These are phyloP conservation scores for Aporophyla lueneburgensis DNA, from an alignment of 2,888 invertebrate species.

Conservation along the genomic window DNA sequence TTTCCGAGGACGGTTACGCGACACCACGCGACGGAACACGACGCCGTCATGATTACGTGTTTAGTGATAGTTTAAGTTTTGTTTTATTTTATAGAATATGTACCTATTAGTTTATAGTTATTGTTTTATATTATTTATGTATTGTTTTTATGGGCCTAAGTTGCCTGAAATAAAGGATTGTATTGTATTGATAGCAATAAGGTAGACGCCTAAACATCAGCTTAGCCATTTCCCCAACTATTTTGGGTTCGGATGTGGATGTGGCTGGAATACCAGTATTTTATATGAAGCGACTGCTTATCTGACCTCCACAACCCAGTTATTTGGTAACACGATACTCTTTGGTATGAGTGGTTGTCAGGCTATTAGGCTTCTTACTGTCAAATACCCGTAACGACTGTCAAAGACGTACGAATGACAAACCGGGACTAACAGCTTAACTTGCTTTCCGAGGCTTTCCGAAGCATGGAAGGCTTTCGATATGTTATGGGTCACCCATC, in stretches of 20 bases:
- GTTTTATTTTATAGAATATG: no score
- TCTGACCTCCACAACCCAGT: not conserved
- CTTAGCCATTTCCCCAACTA: not conserved
- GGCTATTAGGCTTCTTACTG: not conserved
- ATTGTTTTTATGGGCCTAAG: no score
- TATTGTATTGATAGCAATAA: not conserved
- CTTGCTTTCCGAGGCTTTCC: not conserved
- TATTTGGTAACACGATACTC: not conserved
- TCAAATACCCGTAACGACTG: no score
- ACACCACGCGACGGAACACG: no score
- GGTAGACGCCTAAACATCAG: not conserved
- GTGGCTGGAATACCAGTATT: not conserved
- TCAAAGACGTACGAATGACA: not conserved
- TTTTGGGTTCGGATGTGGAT: not conserved
- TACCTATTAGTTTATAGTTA: no score
- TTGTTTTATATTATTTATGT: no score
- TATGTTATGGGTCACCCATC: no score
- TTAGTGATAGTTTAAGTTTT: no score
- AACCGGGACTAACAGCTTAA: not conserved
- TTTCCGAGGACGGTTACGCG: no score
- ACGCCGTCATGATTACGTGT: no score
- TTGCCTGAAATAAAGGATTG: no score
- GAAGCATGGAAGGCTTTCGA: not conserved
- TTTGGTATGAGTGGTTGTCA: not conserved
- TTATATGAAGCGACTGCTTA: not conserved